These are phyloP conservation scores for Cirrhinus mrigala DNA, from an alignment of 2,797 vertebrate species.

Conservation along the genomic window DNA sequence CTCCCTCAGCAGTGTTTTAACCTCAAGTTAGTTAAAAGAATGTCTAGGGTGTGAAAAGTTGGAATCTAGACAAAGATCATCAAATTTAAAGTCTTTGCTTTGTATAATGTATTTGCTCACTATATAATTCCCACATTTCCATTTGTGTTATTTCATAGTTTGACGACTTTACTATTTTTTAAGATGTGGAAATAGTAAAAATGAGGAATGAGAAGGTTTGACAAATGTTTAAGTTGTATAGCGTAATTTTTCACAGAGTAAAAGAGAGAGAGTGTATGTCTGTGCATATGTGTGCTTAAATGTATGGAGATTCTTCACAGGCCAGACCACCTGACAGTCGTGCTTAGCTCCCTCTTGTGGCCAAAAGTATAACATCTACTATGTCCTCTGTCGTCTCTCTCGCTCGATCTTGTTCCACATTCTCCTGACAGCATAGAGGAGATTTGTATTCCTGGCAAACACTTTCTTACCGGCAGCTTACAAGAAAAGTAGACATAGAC, in stretches of 20 bases:
- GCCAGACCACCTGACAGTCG: not conserved
- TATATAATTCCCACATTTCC: not conserved
- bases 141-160: not conserved
- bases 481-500: not conserved
- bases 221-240: not conserved
- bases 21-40: not conserved
- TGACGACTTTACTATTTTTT: not conserved
- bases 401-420: constrained; percentile 45
- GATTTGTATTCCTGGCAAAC: constrained; percentile 53
- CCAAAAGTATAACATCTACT: not conserved
- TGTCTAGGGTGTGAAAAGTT: not conserved
- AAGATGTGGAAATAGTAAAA: not conserved
- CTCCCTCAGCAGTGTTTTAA: not conserved
- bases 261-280: not conserved
- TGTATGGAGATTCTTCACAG: not conserved
- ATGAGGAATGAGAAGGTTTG: not conserved
- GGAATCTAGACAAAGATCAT: not conserved
- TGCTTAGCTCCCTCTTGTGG: constrained; percentile 4
- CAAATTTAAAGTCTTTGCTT: not conserved
- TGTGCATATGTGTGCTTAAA: not conserved
- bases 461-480: not conserved
- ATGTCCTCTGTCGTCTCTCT: constrained; percentile 40
- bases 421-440: constrained; percentile 63
- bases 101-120: not conserved
- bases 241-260: not conserved